Evolutionary conservation across 2,797 vertebrate genomes (phyloP).

Genomic region (Cyclura pinguis): DNA sequence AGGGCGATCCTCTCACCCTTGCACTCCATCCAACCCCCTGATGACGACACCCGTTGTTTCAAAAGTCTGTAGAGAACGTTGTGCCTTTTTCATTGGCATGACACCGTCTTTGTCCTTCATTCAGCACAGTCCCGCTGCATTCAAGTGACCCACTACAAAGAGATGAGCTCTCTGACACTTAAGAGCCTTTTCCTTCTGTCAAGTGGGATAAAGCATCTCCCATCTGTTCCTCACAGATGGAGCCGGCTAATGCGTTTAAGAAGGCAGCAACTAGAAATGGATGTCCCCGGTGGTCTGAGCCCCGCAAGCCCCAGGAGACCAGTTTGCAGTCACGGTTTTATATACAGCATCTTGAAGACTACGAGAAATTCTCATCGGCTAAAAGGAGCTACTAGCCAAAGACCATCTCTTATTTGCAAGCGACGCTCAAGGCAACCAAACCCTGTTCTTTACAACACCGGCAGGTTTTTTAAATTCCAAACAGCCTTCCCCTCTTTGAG

Average conservation of each 20-base stretch:
- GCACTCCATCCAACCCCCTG: conserved; percentile 35
- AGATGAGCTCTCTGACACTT: conserved; percentile 43
- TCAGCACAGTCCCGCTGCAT: conserved; percentile 4
- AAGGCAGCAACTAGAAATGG: conserved; percentile 33
- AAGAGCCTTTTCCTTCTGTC: conserved; percentile 53
- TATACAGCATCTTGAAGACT: neutral
- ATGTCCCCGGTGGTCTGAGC: neutral
- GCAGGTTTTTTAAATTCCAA: too few species aligned
- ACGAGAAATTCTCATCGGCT: neutral
- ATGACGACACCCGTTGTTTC: too few species aligned
- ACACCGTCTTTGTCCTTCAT: too few species aligned
- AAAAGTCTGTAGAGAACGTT: too few species aligned
- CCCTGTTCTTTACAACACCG: neutral
- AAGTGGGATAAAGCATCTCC: conserved; percentile 39
- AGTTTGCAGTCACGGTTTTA: neutral
- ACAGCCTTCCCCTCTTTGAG: neutral
- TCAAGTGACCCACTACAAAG: conserved; percentile 27
- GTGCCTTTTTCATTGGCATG: too few species aligned
- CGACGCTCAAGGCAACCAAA: too few species aligned
- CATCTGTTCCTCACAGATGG: conserved; percentile 40
- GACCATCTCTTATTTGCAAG: neutral
- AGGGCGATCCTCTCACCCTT: neutral
- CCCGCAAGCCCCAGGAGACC: too few species aligned
- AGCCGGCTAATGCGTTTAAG: conserved; percentile 43
- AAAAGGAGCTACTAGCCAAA: too few species aligned